Percentiles rank a stretch among this genome's conserved stretches.
phyloP scores from a whole-genome alignment of 2,113 vertebrate species.

The Noctilio leporinus region DNA sequence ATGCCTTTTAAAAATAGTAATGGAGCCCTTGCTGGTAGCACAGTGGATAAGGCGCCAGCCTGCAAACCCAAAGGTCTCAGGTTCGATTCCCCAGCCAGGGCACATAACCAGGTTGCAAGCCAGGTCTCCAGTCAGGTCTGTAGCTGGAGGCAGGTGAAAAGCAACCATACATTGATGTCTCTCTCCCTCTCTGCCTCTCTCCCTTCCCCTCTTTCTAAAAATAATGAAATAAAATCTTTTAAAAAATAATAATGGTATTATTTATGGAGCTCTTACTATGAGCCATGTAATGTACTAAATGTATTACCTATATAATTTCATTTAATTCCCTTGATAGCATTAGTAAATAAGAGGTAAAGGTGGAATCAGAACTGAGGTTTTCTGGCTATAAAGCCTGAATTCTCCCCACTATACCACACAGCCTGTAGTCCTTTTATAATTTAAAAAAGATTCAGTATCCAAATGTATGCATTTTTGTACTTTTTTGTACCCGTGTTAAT shows the following conservation, averaged over 20 bases:
- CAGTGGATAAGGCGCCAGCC: too few relatives aligned
- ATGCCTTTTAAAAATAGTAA: not conserved
- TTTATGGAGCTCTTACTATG: not conserved
- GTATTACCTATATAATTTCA: not conserved
- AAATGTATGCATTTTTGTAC: too few relatives aligned
- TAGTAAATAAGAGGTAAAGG: not conserved
- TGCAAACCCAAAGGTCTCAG: too few relatives aligned
- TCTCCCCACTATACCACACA: not conserved
- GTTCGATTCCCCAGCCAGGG: too few relatives aligned
- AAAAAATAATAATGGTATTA: not conserved
- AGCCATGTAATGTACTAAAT: not conserved
- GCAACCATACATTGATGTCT: too few relatives aligned
- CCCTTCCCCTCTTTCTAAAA: too few relatives aligned
- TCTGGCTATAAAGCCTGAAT: not conserved
- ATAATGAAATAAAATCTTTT: too few relatives aligned
- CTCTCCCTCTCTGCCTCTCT: too few relatives aligned
- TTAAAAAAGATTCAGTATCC: conserved; percentile 3
- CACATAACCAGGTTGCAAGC: too few relatives aligned
- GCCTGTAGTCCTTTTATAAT: not conserved
- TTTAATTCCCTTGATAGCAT: not conserved
- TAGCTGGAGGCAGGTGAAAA: too few relatives aligned
- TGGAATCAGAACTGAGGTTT: not conserved
- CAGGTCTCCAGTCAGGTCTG: too few relatives aligned
- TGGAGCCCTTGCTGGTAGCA: too few relatives aligned
- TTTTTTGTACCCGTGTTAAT: not conserved